Base-by-base conservation (phyloP, 2,888 invertebrate genomes). In the Taphrorychus bicolor region DNA sequence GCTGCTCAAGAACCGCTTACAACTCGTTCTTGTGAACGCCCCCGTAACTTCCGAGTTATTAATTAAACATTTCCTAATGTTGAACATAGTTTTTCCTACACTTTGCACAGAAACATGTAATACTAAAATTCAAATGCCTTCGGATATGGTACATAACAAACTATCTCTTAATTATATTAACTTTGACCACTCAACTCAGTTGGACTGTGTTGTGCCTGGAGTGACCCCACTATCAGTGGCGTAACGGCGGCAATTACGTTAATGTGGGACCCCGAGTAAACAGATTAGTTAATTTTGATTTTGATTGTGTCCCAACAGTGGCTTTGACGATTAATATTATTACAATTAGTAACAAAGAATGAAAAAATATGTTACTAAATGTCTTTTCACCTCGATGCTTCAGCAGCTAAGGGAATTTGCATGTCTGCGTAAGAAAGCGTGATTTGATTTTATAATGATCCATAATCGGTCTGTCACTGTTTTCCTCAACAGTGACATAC, bases 71-170 rank as follows among this genome's bases (percentile, higher is more conserved):
- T 69, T 67, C 3, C 60, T 32, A 5, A 61, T 41, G 40, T 57
- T 61, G 40, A 70, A 69, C 70, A 70, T 70, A 22, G 40, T 70
- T 3, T n/a, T n/a, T n/a, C n/a, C n/a, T n/a, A n/a, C n/a, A n/a
- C n/a, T n/a, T n/a, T n/a, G n/a, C n/a, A n/a, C 52, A 2, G 11
- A 22, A 7, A 41, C 18, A 57, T 32, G 24, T n/a, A 32, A 32
- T 51, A 19, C 42, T 19, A 11, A 3, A 16, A 40, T 42, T 40
- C 16, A 24, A 23, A 17, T 58, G 51, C n/a, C 4, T 65, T 62
- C 54, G 22, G 52, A 32, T 59, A 42, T 56, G 60, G 56, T 60
- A 45, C 60, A 60, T 60, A 49, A 40, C 32, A 56, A 53, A 48
- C 41, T 40, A 51, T 58, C 23, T 59, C 40, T 66, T 53, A 59